Percentiles rank a stretch among this genome's conserved stretches.
Conservation (phyloP, 2,797 vertebrate genomes). For the Liparis tanakae region DNA sequence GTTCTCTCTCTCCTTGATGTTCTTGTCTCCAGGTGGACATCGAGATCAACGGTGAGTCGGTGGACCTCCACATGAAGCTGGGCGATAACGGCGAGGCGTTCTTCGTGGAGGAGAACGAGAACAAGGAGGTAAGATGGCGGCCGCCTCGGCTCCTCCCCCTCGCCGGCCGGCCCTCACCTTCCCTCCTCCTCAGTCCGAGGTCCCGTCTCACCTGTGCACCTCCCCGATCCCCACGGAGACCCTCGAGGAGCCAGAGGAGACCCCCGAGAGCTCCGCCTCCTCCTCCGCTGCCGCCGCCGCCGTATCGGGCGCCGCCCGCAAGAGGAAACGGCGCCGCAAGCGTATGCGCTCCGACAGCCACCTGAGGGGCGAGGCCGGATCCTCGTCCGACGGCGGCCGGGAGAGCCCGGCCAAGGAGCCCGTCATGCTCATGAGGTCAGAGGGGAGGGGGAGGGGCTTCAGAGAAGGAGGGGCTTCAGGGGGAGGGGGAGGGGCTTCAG, state of each 20-base stretch:
- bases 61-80: conserved; percentile 95
- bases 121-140: conserved; percentile 69
- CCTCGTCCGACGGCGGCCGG: conserved; percentile 80
- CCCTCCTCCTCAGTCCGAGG: conserved; percentile 58
- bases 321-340: conserved; percentile 84
- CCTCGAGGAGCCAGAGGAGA: conserved; percentile 59
- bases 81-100: conserved; percentile 97
- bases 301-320: conserved; percentile 43
- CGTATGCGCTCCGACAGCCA: conserved; percentile 79
- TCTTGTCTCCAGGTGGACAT: conserved; percentile 89
- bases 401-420: conserved; percentile 61
- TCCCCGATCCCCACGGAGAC: conserved; percentile 85
- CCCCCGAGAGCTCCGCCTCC: background rate
- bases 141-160: too few relatives aligned
- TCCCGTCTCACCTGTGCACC: conserved; percentile 86
- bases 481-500: too few relatives aligned
- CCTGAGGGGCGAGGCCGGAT: conserved; percentile 73
- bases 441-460: too few relatives aligned
- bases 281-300: fast-evolving
- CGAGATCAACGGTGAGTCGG: conserved; percentile 92
- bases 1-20: background rate
- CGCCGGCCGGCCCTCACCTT: too few relatives aligned
- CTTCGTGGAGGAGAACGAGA: conserved; percentile 90
- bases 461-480: too few relatives aligned
- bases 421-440: background rate